These are phyloP conservation scores for Capreolus pygargus DNA, from an alignment of 2,113 vertebrate species.

Conservation along the genomic window DNA sequence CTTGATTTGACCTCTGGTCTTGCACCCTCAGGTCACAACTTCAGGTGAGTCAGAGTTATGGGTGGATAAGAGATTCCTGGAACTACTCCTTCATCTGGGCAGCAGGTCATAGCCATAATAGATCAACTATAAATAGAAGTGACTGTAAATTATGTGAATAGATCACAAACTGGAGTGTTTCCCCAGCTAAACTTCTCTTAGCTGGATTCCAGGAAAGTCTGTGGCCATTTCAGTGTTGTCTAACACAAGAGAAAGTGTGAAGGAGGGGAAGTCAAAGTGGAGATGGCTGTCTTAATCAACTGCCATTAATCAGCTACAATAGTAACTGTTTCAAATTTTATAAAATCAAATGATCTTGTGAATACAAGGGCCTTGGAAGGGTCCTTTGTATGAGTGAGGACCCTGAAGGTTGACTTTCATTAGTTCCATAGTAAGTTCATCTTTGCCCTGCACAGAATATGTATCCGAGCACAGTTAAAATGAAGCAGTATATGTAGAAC, in stretches of 20 bases:
- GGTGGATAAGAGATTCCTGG: neutral
- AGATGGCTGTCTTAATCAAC: neutral
- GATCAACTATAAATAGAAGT: neutral
- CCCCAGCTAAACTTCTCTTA: neutral
- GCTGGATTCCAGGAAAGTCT: neutral
- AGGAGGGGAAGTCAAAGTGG: neutral
- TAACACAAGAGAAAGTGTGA: neutral
- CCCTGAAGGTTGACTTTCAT: neutral
- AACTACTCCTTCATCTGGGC: neutral
- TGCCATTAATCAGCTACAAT: neutral
- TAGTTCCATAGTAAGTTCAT: neutral
- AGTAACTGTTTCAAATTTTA: neutral
- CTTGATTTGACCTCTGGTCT: neutral
- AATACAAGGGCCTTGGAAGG: neutral
- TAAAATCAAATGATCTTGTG: neutral
- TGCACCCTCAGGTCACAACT: neutral
- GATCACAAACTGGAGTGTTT: neutral
- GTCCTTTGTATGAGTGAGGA: neutral
- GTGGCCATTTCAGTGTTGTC: neutral
- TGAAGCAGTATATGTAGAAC: neutral
- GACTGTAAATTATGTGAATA: neutral
- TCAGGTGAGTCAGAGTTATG: neutral
- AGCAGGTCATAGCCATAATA: neutral
- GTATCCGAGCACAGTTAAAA: neutral
- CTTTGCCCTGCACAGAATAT: neutral